phyloP scores from a whole-genome alignment of 2,797 vertebrate species.

The Gorsachius magnificus region DNA sequence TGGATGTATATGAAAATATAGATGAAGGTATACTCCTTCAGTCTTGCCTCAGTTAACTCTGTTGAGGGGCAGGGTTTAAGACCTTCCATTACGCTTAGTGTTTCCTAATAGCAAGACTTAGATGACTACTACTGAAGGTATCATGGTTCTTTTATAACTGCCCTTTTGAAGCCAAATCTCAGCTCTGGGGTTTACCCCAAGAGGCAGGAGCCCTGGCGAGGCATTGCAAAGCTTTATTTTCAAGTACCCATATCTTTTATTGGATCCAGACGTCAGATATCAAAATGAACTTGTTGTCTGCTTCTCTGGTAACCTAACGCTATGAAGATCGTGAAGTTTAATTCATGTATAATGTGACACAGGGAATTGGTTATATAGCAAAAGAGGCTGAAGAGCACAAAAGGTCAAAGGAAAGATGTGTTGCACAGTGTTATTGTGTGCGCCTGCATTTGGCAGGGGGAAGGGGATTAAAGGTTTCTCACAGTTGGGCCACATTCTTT shows the following conservation, averaged over 20 bases:
- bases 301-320: background rate
- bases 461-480: constrained; percentile 49
- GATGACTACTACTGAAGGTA: background rate
- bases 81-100: background rate
- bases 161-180: background rate
- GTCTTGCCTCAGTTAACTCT: background rate
- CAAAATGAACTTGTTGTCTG: background rate
- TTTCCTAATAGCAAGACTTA: background rate
- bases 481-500: constrained; percentile 54
- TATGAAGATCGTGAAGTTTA: background rate
- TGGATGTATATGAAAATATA: background rate
- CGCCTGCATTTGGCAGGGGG: background rate
- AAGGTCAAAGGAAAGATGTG: background rate
- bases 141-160: background rate
- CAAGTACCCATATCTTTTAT: background rate
- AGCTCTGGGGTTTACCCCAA: background rate
- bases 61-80: background rate
- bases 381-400: background rate
- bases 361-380: background rate
- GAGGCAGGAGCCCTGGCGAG: background rate
- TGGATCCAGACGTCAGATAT: background rate
- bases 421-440: background rate
- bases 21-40: background rate
- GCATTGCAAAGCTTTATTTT: background rate
- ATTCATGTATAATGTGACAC: background rate